These are phyloP conservation scores for Stichopus horrens DNA, from an alignment of 53 echinoderm and acorn worm genomes.

Conservation along the genomic window DNA sequence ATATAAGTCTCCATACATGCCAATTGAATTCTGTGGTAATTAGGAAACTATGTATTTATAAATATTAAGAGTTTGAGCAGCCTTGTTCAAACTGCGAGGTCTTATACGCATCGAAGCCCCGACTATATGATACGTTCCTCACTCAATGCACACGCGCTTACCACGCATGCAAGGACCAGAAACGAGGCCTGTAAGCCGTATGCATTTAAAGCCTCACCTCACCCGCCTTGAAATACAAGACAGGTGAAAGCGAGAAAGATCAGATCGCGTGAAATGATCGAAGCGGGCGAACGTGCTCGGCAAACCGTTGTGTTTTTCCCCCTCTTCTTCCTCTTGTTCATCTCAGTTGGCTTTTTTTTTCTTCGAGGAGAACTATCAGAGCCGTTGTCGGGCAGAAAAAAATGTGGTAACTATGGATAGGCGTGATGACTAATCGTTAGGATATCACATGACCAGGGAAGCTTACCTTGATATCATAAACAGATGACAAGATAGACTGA, in stretches of 20 bases:
- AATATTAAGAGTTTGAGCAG: no score
- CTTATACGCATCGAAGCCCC: no score
- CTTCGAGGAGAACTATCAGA: not conserved
- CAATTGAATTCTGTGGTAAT: no score
- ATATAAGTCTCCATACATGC: no score
- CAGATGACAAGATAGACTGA: no score
- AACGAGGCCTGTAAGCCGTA: not conserved
- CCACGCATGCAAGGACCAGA: not conserved
- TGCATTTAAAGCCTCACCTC: not conserved
- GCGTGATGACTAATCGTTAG: not conserved
- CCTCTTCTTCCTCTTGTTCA: not conserved
- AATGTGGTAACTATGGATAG: not conserved
- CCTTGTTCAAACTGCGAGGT: no score
- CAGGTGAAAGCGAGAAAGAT: not conserved
- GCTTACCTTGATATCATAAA: no score
- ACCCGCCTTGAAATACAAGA: constrained; percentile 4
- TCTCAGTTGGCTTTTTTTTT: not conserved
- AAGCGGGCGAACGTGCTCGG: constrained; percentile 11
- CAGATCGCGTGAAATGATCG: constrained; percentile 32
- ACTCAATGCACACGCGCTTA: not conserved
- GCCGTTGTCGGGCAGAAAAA: constrained; percentile 1
- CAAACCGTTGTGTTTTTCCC: not conserved
- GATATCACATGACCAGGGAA: not conserved
- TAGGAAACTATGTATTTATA: no score
- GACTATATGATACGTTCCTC: no score